Conservation (phyloP, 30 jellyfish, hydroid and myxozoan genomes). For the Chrysaora quinquecirrha region DNA sequence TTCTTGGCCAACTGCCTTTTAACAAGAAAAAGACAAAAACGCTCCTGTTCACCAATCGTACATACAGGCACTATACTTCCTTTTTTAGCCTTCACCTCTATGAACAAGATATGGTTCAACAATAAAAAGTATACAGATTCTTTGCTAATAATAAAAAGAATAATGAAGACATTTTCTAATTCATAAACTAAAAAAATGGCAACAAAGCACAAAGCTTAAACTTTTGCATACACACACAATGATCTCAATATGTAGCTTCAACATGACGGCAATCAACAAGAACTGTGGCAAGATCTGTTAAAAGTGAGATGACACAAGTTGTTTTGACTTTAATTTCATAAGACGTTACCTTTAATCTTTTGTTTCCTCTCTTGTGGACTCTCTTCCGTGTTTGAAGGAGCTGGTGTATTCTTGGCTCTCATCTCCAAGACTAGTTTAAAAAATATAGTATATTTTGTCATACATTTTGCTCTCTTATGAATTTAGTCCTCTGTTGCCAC, state of each 20-base stretch:
- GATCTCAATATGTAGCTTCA: not conserved
- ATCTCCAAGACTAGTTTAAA: not conserved
- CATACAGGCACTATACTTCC: not conserved
- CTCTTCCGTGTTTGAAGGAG: not conserved
- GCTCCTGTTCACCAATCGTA: not conserved
- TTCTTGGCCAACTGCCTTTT: not conserved
- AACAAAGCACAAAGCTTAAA: not conserved
- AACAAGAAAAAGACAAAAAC: not conserved
- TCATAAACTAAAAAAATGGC: not conserved
- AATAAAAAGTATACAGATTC: not conserved
- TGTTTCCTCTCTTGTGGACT: not conserved
- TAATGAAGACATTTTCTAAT: not conserved
- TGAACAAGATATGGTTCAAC: not conserved
- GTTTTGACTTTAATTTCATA: not conserved
- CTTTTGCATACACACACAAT: not conserved
- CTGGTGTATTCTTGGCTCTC: not conserved
- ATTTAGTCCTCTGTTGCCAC: no score
- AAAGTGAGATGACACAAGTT: not conserved
- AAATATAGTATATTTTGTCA: no score
- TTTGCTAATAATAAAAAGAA: not conserved
- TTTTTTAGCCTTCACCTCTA: not conserved
- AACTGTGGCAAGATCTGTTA: constrained; percentile 1
- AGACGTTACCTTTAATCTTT: not conserved
- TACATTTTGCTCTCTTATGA: no score
- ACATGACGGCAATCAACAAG: not conserved